Base-by-base conservation (phyloP, 1,140 invertebrate species). In the Drosophila pallidifrons region DNA sequence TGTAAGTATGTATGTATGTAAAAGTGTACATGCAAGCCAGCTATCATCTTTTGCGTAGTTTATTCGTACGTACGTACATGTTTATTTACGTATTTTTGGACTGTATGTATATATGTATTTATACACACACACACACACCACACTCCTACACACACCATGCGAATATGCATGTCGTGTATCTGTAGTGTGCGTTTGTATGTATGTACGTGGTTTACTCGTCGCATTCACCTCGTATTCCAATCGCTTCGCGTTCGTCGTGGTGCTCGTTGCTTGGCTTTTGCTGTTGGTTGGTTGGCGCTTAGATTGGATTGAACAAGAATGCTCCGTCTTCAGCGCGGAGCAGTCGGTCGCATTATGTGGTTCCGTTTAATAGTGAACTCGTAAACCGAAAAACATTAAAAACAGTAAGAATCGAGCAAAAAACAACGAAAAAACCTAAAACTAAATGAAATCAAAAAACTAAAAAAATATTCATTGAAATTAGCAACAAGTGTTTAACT, bases 31-130 rank as follows among this genome's bases (percentile, higher is more conserved):
- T 59, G 71, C 74, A 79, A 76, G 77, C 76, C 81, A 78, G 69
- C 57, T 77, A 87, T 68, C 78, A 73, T 79, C 73, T 79, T 88
- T 82, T 88, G 77, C 83, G 83, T 88, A 82, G 82, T 86, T 86
- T 79, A 87, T 86, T 81, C 68, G 65, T 67, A 51, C 46, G 35
- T 63, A 68, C 66, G 43, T 59, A 61, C 41, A 41, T 70, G 51
- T 54, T 54, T 72, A 72, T 52, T 66, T 66, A 72, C 45, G 70
- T 72, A 43, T 49, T 61, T 49, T 61, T 20, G 46, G 46, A 60
- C 59, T 45, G 30, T 64, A 71, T 64, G 15, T 51, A 43, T 43
- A 32, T 58, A 38, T 45, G 16, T 41, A 16, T 15, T 4, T 49
- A 15, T 58, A 7, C 20, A 58, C 60, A 61, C 51, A 1, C 20